phyloP scores from a whole-genome alignment of 30 jellyfish, hydroid and myxozoan species.

The Pseudorhiza aurosa region DNA sequence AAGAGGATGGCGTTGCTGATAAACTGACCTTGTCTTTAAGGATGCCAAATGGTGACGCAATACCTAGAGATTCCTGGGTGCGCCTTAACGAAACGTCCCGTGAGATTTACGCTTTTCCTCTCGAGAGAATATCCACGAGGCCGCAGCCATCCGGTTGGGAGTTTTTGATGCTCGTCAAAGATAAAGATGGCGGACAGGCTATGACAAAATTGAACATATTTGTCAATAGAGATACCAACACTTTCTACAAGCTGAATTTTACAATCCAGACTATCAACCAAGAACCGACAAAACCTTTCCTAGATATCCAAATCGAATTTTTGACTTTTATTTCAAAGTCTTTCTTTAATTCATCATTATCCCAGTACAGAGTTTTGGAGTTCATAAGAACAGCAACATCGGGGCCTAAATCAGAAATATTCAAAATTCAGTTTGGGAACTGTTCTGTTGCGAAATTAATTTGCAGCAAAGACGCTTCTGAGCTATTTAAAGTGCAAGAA shows the following conservation, averaged over 20 bases:
- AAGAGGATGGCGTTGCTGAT: slow-evolving; percentile 45
- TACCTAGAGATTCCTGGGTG: slow-evolving; percentile 89
- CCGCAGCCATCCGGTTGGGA: slow-evolving; percentile 50
- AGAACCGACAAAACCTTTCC: slow-evolving; percentile 22
- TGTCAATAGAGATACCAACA: neutral
- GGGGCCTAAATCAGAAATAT: slow-evolving; percentile 45
- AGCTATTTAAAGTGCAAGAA: neutral
- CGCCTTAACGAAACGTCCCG: slow-evolving; percentile 43
- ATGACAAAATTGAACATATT: slow-evolving; percentile 11
- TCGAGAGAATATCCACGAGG: slow-evolving; percentile 45
- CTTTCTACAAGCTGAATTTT: slow-evolving; percentile 14
- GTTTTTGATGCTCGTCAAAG: slow-evolving; percentile 34
- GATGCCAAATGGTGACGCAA: slow-evolving; percentile 39
- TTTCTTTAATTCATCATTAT: slow-evolving; percentile 31
- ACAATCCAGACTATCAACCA: slow-evolving; percentile 48
- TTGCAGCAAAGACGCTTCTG: slow-evolving; percentile 43
- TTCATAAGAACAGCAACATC: slow-evolving; percentile 12
- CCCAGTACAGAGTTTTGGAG: slow-evolving; percentile 64
- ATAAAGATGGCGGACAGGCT: slow-evolving; percentile 21
- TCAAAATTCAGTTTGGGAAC: slow-evolving; percentile 36
- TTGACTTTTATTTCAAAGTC: slow-evolving; percentile 22
- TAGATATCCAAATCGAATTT: slow-evolving; percentile 51
- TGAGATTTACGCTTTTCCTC: slow-evolving; percentile 80
- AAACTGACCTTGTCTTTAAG: slow-evolving; percentile 21
- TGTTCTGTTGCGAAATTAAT: slow-evolving; percentile 54